These are phyloP conservation scores for Podotricha telesiphe DNA, from an alignment of 2,888 invertebrate species.

Conservation along the genomic window DNA sequence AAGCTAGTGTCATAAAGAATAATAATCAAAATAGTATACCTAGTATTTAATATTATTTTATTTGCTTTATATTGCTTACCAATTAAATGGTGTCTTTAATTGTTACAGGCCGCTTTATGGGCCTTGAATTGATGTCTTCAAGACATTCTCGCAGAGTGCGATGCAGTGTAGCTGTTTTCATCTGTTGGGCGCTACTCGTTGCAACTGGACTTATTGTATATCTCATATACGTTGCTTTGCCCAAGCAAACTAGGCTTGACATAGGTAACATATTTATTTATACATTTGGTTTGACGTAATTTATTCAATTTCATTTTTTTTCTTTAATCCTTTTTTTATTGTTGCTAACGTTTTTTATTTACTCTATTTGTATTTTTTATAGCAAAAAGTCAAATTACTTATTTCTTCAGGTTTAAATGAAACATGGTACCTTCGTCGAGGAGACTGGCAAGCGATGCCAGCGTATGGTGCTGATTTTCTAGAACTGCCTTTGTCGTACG, in stretches of 20 bases:
- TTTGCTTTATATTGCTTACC: constrained; percentile 26
- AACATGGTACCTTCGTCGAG: constrained; percentile 72
- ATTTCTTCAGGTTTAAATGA: constrained; percentile 64
- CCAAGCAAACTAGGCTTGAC: constrained; percentile 58
- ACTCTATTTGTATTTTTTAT: constrained; percentile 30
- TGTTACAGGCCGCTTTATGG: constrained; percentile 68
- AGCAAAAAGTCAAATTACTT: not conserved
- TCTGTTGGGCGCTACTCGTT: constrained; percentile 72
- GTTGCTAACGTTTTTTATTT: not conserved
- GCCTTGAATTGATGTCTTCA: constrained; percentile 70
- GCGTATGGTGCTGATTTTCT: constrained; percentile 56
- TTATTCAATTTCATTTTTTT: not conserved
- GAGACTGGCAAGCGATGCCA: constrained; percentile 70
- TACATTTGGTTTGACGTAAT: not conserved
- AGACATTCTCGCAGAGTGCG: constrained; percentile 61
- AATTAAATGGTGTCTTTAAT: constrained; percentile 29
- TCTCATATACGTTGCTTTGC: constrained; percentile 58
- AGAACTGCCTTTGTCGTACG: constrained; percentile 58
- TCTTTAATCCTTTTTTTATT: not conserved
- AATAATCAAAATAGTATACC: too few relatives aligned
- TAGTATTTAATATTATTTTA: too few relatives aligned
- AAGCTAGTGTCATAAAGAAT: too few relatives aligned
- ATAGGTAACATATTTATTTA: constrained; percentile 58
- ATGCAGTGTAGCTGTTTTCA: constrained; percentile 75
- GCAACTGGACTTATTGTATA: constrained; percentile 62